phyloP scores from a whole-genome alignment of 2,113 vertebrate genomes.

The human region DNA sequence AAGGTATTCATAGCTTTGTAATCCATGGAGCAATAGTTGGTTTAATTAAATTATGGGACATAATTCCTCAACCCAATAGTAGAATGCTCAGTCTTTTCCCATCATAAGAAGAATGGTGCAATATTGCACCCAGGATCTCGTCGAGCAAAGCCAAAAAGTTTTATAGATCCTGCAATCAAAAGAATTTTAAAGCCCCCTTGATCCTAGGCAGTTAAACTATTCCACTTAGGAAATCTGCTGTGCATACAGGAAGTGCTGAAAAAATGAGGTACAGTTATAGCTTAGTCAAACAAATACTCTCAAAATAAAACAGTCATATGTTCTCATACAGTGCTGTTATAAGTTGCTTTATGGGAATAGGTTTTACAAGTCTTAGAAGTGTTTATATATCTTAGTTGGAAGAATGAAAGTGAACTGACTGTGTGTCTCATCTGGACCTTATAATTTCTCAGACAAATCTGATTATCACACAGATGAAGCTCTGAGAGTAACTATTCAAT shows the following conservation, averaged over 20 bases:
- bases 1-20: background rate
- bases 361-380: background rate
- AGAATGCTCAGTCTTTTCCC: background rate
- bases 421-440: background rate
- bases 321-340: background rate
- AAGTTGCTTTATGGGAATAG: background rate
- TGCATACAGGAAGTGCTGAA: background rate
- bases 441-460: background rate
- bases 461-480: background rate
- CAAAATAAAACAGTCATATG: background rate
- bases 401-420: background rate
- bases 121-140: background rate
- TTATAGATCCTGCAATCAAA: background rate
- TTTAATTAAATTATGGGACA: background rate
- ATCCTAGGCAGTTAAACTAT: background rate
- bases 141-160: background rate
- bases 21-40: background rate
- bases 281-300: background rate
- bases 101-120: background rate
- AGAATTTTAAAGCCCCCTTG: background rate
- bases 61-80: background rate
- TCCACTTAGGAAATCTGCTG: background rate
- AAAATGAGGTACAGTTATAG: background rate
- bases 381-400: background rate
- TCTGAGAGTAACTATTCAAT: background rate